Evolutionary conservation across 2,888 invertebrate species (phyloP), one percentile per base, ranked within the genome.

Genomic region (Lithophane semibrunnea): DNA sequence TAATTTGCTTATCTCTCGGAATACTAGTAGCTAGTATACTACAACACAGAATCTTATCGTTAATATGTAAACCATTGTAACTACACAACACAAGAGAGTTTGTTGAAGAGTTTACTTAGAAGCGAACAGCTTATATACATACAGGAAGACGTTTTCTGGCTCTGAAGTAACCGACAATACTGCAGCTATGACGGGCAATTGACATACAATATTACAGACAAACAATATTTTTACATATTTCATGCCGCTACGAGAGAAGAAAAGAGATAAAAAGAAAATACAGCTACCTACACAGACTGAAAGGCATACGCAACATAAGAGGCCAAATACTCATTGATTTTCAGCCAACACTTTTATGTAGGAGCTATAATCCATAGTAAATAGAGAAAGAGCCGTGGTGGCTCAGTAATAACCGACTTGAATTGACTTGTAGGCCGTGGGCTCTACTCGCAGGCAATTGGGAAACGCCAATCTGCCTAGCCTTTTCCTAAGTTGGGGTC

Each of bases 1-100:
- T 74, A 65, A 85, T 75, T 83, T 49, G 5, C 52, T 72, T 77
- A 73, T 75, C 86, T 73, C 54, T 16, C 42, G 7, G 61, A 63
- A 72, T 65, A 64, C 13, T 58, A 72, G 42, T 52, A 52, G 80
- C 47, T 64, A 54, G 49, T 42, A 24, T 12, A 54, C n/a, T 61
- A 72, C 69, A 61, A 66, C 58, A 73, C 24, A 71, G 9, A 37
- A 67, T 63, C 69, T 75, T 80, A 73, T 77, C 74, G 16, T 49
- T 64, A 3, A 16, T 42, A 75, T 66, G 56, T 73, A 49, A 47
- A 52, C 12, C 21, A 21, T 63, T 79, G 52, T 60, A 37, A 44
- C 21, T 7, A 42, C 13, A 66, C 21, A 37, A 63, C 13, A 72
- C 8, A 16, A 63, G n/a, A 42, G 10, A n/a, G 13, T 21, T 52